A percentile compares a stretch with the other conserved stretches of the same genome.
phyloP scores from a whole-genome alignment of 2,113 vertebrate genomes.

The Chamaea fasciata region DNA sequence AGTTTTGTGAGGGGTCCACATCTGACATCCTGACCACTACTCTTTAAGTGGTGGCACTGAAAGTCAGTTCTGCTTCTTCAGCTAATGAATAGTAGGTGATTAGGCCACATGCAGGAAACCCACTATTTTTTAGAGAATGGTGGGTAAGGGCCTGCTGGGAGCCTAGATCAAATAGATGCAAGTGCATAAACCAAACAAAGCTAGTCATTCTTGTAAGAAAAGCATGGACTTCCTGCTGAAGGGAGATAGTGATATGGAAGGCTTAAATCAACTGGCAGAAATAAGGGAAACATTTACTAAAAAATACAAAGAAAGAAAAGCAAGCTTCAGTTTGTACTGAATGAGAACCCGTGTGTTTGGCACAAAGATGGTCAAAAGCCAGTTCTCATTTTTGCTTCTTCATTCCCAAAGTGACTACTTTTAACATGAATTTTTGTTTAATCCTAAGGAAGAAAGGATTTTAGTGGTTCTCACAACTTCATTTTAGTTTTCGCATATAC shows the following conservation, averaged over 20 bases:
- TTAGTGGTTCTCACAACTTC: not conserved
- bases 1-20: fast-evolving
- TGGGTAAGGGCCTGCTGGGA: not conserved
- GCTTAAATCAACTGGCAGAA: not conserved
- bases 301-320: not conserved
- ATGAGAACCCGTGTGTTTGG: not conserved
- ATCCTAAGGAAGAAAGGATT: not conserved
- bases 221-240: not conserved
- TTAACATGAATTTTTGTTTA: not conserved
- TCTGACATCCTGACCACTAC: not conserved
- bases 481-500: not conserved
- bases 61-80: not conserved
- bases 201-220: not conserved
- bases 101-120: not conserved
- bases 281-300: not conserved
- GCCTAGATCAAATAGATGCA: not conserved
- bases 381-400: not conserved
- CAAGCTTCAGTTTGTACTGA: not conserved
- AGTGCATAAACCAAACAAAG: not conserved
- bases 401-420: not conserved
- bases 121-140: not conserved
- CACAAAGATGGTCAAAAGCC: not conserved
- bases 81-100: not conserved
- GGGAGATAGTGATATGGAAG: not conserved
- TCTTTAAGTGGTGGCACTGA: not conserved